Conservation (phyloP, 2,113 vertebrate genomes). For the Pangasianodon hypophthalmus region DNA sequence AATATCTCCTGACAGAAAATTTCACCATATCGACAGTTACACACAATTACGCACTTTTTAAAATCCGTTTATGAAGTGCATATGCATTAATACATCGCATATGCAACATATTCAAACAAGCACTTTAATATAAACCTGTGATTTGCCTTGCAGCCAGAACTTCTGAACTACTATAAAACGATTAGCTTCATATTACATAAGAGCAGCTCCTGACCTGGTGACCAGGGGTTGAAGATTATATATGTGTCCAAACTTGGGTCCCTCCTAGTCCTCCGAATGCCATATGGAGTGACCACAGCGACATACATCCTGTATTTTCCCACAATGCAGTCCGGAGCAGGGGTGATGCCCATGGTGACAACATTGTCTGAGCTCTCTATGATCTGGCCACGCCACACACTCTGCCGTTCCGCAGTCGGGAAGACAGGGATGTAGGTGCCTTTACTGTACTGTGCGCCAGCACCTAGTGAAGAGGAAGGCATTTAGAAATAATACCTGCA, state of each 20-base stretch:
- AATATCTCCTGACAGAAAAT: not conserved
- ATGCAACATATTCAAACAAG: not conserved
- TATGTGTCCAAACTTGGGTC: constrained; percentile 77
- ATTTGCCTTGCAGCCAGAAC: not conserved
- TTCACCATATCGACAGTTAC: not conserved
- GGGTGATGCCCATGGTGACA: constrained; percentile 81
- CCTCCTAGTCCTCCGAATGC: constrained; percentile 81
- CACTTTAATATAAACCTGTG: not conserved
- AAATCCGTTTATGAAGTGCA: not conserved
- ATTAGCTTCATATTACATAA: not conserved
- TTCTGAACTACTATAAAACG: not conserved
- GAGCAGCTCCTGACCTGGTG: constrained; percentile 69
- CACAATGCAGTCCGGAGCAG: constrained; percentile 81
- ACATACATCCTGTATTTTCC: constrained; percentile 89
- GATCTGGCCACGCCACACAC: constrained; percentile 82
- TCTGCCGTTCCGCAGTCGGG: constrained; percentile 69
- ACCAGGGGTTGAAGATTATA: constrained; percentile 96
- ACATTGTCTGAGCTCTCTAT: constrained; percentile 62
- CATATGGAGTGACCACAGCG: constrained; percentile 84
- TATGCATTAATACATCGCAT: not conserved
- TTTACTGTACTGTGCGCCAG: constrained; percentile 86
- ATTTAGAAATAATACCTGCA: not conserved
- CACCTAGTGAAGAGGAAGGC: constrained; percentile 69
- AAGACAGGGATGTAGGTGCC: constrained; percentile 87
- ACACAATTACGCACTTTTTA: not conserved